Base-by-base conservation (phyloP, 2,113 vertebrate genomes). In the Tringa solitaria region DNA sequence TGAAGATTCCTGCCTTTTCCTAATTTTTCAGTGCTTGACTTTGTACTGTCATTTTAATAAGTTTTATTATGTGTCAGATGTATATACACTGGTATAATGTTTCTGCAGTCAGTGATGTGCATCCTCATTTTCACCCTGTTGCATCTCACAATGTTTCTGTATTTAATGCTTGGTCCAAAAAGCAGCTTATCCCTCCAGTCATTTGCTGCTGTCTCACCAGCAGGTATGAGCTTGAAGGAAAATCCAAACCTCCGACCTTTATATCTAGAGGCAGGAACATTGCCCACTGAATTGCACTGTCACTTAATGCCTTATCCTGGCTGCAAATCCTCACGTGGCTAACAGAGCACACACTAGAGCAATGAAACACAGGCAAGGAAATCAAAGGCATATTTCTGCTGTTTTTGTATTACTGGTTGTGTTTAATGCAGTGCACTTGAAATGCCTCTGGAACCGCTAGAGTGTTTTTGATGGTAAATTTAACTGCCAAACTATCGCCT, bases 371-470 rank as follows among this genome's bases (percentile, higher is more conserved):
- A 88, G 33, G 80, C 92, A 85, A 87, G 45, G 74, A 92, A 97
- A 96, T 94, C 92, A 95, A 96, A 97, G 72, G 51, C 32, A 2
- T 84, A 89, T 92, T 95, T 94, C 89, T 93, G 56, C 57, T 89
- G 93, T 4, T 97, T 97, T 94, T 88, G 81, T 93, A 81, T 96
- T 92, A 95, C 79, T 39, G 65, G 93, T 90, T 93, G 28, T 87
- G 74, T 89, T 97, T 94, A 96, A 90, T 96, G 91, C 94, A 92
- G 63, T 88, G 89, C 89, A 76, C 90, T 96, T 95, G 84, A 94
- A 96, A 87, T 78, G 90, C 70, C 83, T 95, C 74, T 85, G 60
- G 80, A 97, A 97, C 76, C 76, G 93, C 51, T 53, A 73, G 63
- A 73, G 28, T 86, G 68, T 18, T 87, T 94, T 89, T 86, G 82